Conservation (phyloP, 2,888 invertebrate genomes). For the Brassicogethes aeneus region DNA sequence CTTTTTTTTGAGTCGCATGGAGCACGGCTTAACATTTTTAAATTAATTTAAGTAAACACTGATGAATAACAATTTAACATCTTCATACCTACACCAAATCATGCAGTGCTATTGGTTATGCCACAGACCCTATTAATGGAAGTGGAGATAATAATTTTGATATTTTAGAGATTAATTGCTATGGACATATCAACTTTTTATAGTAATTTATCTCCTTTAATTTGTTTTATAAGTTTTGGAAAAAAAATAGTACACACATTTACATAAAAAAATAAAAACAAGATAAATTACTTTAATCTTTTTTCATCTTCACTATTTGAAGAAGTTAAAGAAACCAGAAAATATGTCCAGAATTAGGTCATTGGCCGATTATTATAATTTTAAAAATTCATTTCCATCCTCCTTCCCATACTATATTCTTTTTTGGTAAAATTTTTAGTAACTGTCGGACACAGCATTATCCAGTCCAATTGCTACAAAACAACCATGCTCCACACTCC, state of each 20-base stretch:
- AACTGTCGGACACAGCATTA: conserved; percentile 39
- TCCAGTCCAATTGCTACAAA: conserved; percentile 34
- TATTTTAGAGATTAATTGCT: background rate
- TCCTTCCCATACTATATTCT: too few relatives aligned
- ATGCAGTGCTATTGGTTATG: conserved; percentile 17
- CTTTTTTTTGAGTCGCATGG: conserved; percentile 22
- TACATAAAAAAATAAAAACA: too few relatives aligned
- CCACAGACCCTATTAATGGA: conserved; percentile 8
- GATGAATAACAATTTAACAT: too few relatives aligned
- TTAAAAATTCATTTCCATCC: conserved; percentile 36
- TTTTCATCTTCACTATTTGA: background rate
- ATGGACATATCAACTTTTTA: conserved; percentile 2
- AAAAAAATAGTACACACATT: background rate
- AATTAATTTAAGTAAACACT: too few relatives aligned
- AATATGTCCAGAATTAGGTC: background rate
- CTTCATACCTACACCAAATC: conserved; percentile 15
- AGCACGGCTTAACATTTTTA: too few relatives aligned
- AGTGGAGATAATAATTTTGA: conserved; percentile 2
- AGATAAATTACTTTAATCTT: background rate
- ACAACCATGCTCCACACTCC: conserved; percentile 41
- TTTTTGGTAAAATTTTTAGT: conserved; percentile 8
- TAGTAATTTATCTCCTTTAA: conserved; percentile 1
- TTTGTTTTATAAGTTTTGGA: background rate
- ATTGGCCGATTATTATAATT: background rate
- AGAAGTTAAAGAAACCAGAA: background rate